Evolutionary conservation across 2,888 invertebrate genomes (phyloP).

Genomic region (Portevinia maculata): DNA sequence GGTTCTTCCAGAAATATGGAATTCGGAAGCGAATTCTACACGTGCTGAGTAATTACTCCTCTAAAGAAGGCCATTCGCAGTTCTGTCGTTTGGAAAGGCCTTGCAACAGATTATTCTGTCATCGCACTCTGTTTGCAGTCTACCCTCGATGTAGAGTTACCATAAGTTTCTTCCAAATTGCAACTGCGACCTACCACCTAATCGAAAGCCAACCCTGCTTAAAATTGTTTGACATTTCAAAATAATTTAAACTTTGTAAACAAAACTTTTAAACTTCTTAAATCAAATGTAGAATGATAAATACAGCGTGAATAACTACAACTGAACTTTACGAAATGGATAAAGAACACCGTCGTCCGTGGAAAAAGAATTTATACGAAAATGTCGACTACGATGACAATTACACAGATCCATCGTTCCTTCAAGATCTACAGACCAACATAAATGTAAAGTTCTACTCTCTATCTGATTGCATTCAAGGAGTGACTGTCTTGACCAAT

Average conservation of each 20-base stretch:
- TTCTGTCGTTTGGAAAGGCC: no score
- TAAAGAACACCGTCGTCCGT: constrained; percentile 80
- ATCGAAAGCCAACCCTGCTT: not conserved
- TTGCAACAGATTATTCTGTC: no score
- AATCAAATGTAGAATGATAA: no score
- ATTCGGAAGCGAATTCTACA: no score
- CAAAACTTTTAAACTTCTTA: constrained; percentile 7
- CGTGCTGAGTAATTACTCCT: no score
- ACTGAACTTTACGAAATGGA: constrained; percentile 19
- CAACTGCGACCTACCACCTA: constrained; percentile 7
- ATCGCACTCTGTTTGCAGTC: no score
- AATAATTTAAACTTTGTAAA: constrained; percentile 30
- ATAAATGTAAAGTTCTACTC: constrained; percentile 90
- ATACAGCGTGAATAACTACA: not conserved
- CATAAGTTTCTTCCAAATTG: not conserved
- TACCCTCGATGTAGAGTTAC: no score
- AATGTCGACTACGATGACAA: constrained; percentile 95
- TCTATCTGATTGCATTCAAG: constrained; percentile 87
- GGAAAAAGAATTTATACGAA: constrained; percentile 96
- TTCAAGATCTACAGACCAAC: constrained; percentile 93
- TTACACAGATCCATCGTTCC: constrained; percentile 93
- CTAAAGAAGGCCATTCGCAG: no score
- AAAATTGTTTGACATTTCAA: not conserved
- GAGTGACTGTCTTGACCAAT: constrained; percentile 91
- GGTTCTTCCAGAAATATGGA: no score